Evolutionary conservation across 2,113 vertebrate species (phyloP).

Genomic region (Megaceryle torquata): DNA sequence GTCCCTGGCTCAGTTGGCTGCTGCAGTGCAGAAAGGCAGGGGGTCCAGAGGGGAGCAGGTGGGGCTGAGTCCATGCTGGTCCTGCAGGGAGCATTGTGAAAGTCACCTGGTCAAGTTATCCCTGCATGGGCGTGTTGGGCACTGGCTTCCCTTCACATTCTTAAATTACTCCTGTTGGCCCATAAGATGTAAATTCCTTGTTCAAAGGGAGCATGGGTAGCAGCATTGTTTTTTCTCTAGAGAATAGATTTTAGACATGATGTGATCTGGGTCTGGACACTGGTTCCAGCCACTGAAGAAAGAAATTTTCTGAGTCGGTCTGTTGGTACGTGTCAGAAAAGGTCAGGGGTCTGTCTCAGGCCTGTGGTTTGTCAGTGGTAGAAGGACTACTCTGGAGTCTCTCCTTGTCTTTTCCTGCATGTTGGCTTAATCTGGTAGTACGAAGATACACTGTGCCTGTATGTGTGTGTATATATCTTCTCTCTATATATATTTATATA

Average conservation of each 20-base stretch:
- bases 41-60: background rate
- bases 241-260: background rate
- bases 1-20: background rate
- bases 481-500: background rate
- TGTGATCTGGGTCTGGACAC: background rate
- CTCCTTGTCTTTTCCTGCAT: background rate
- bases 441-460: background rate
- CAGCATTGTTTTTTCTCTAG: background rate
- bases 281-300: background rate
- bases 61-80: background rate
- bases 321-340: background rate
- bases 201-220: background rate
- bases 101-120: background rate
- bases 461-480: background rate
- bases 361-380: background rate
- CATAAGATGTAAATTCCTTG: background rate
- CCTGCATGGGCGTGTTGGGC: too few relatives aligned
- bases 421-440: background rate
- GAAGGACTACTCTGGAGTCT: background rate
- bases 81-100: background rate
- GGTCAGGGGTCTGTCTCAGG: background rate
- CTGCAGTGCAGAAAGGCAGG: background rate
- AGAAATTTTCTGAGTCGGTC: background rate
- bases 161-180: background rate
- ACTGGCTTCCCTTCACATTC: background rate